Conservation (phyloP, 2,888 invertebrate species). For the Dynastes maya region DNA sequence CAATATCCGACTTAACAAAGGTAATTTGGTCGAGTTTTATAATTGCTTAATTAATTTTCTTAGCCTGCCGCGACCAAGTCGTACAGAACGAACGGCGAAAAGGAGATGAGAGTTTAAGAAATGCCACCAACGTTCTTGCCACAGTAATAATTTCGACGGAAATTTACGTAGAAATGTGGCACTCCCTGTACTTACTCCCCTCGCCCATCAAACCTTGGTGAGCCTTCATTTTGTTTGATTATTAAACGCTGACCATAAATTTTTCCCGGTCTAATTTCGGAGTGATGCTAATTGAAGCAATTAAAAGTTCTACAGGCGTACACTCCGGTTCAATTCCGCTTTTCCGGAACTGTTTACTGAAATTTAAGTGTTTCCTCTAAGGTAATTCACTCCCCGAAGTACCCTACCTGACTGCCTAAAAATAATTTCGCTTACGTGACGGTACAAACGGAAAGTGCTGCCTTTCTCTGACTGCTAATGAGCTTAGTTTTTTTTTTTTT, state of each 20-base stretch:
- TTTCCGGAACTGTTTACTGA: conserved; percentile 25
- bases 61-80: conserved; percentile 21
- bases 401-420: conserved; percentile 3
- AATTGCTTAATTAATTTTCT: conserved; percentile 61
- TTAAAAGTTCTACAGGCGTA: conserved; percentile 20
- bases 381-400: conserved; percentile 4
- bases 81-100: background rate
- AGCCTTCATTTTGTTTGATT: conserved; percentile 45
- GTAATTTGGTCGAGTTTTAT: conserved; percentile 59
- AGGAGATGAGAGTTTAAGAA: conserved; percentile 8
- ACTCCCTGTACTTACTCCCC: background rate
- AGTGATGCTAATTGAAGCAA: conserved; percentile 41
- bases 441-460: background rate
- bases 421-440: conserved; percentile 34
- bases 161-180: conserved; percentile 1
- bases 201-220: background rate
- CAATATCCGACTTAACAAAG: conserved; percentile 52
- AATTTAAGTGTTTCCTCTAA: conserved; percentile 5
- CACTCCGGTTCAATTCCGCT: background rate
- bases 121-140: conserved; percentile 34
- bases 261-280: conserved; percentile 41
- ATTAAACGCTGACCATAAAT: conserved; percentile 48
- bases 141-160: conserved; percentile 37
- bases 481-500: background rate
- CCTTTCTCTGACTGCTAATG: conserved; percentile 21